Evolutionary conservation across 2,113 vertebrate species (phyloP).

Genomic region (Albula glossodonta): DNA sequence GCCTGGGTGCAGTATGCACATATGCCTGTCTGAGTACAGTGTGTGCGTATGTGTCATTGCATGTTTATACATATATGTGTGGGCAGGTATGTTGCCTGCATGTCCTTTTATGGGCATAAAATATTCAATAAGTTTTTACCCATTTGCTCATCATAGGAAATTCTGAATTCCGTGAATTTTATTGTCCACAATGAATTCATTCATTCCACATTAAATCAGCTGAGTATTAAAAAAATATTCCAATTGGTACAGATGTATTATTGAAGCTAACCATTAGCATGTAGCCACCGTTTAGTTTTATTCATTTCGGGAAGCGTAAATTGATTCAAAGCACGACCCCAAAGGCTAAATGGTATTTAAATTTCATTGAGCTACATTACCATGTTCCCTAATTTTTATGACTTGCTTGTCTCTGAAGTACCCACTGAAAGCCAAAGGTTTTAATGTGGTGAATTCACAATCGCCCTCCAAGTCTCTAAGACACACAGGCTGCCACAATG

Average conservation of each 20-base stretch:
- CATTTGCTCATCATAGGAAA: too few species aligned
- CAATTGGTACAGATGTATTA: not conserved
- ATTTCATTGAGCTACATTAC: not conserved
- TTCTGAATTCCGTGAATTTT: too few species aligned
- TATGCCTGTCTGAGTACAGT: too few species aligned
- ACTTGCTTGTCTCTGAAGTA: not conserved
- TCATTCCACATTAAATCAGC: too few species aligned
- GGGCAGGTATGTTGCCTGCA: conserved; percentile 42
- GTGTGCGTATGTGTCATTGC: not conserved
- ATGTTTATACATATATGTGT: conserved; percentile 21
- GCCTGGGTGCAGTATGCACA: not conserved
- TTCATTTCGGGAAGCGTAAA: not conserved
- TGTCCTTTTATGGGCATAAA: conserved; percentile 42
- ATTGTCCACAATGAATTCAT: too few species aligned
- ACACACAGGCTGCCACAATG: not conserved
- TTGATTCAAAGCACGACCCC: not conserved
- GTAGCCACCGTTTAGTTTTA: not conserved
- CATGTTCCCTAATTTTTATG: not conserved
- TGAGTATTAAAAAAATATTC: too few species aligned
- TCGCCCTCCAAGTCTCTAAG: not conserved
- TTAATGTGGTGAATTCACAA: not conserved
- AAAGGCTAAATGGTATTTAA: not conserved
- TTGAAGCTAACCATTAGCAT: not conserved
- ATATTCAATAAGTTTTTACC: too few species aligned
- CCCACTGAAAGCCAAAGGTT: not conserved